A percentile compares a stretch with the other conserved stretches of the same genome.
phyloP scores from a whole-genome alignment of 2,888 invertebrate genomes.

The Serripes groenlandicus region DNA sequence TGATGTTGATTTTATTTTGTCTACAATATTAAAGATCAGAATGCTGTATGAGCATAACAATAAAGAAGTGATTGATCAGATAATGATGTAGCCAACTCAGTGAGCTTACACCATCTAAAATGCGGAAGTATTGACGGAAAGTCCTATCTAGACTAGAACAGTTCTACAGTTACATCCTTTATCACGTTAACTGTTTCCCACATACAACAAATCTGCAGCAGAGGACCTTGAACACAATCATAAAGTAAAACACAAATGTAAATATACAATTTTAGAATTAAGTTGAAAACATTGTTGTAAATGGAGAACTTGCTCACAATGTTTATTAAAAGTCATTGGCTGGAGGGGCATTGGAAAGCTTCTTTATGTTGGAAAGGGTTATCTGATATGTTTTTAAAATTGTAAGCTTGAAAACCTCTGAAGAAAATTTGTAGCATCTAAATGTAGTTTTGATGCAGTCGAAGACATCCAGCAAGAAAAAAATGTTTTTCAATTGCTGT shows the following conservation, averaged over 20 bases:
- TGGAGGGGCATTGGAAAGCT: background rate
- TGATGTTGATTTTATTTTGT: too few species aligned
- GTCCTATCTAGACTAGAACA: background rate
- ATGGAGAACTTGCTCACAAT: background rate
- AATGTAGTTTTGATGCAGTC: background rate
- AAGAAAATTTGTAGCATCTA: background rate
- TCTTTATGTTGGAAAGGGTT: background rate
- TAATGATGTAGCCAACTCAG: too few species aligned
- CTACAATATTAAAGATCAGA: too few species aligned
- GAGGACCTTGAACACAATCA: background rate
- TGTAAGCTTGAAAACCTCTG: background rate
- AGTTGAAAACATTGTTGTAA: background rate
- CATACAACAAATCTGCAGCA: background rate
- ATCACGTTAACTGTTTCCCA: too few species aligned
- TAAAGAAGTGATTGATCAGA: too few species aligned
- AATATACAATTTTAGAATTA: background rate
- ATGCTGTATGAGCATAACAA: too few species aligned
- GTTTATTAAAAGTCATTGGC: background rate
- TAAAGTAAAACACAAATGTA: too few species aligned
- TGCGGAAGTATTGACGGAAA: background rate
- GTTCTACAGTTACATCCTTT: too few species aligned
- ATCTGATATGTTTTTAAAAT: background rate
- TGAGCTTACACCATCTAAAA: too few species aligned
- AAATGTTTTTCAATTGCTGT: background rate
- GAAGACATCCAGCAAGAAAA: background rate